These are phyloP conservation scores for Rhagonycha fulva DNA, from an alignment of 2,888 invertebrate genomes.

Conservation along the genomic window DNA sequence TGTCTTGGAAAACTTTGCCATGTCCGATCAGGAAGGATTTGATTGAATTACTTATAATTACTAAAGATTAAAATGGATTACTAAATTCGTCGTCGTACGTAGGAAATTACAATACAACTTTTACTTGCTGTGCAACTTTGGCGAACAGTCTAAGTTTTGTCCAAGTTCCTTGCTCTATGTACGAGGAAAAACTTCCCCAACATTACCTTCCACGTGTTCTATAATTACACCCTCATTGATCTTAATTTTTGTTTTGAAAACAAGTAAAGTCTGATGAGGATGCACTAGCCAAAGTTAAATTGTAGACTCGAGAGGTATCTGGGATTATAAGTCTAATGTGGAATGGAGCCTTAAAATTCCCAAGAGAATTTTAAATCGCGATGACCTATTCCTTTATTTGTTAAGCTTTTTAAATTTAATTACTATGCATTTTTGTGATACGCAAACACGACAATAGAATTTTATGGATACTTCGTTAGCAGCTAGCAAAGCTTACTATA, in stretches of 20 bases:
- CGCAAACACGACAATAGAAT: no score
- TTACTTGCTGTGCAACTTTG: neutral
- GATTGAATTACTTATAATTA: slow-evolving; percentile 55
- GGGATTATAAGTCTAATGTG: no score
- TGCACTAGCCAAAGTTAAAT: no score
- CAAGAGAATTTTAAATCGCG: no score
- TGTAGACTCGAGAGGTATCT: no score
- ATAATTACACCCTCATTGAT: neutral
- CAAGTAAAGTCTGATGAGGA: no score
- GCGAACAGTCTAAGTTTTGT: neutral
- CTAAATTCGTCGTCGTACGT: slow-evolving; percentile 3
- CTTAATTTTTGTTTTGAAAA: neutral
- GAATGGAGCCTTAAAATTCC: no score
- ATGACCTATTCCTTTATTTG: no score
- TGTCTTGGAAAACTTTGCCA: slow-evolving; percentile 40
- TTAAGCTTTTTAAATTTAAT: no score
- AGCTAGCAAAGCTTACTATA: no score
- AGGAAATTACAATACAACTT: neutral
- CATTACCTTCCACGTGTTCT: neutral
- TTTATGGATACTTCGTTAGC: no score
- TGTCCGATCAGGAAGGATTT: slow-evolving; percentile 51
- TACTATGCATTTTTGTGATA: no score
- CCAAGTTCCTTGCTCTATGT: neutral
- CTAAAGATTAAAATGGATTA: slow-evolving; percentile 43
- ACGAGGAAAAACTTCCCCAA: neutral